These are phyloP conservation scores for Montipora capricornis DNA, from an alignment of 64 coral and sea anemone genomes.

Conservation along the genomic window DNA sequence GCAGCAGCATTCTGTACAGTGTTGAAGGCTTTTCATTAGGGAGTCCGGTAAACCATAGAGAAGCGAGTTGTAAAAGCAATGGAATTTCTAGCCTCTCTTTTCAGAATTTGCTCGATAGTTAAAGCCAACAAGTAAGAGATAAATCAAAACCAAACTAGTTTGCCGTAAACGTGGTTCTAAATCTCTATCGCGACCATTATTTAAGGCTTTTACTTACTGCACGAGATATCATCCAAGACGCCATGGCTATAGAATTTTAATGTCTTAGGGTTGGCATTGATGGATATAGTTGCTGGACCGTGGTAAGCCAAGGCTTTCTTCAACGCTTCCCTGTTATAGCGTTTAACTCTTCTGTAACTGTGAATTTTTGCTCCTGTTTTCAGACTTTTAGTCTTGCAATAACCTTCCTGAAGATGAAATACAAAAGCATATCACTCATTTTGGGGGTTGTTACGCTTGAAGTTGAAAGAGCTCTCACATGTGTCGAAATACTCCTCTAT, in stretches of 20 bases:
- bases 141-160: too few species aligned
- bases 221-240: conserved; percentile 76
- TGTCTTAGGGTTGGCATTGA: conserved; percentile 87
- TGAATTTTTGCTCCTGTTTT: conserved; percentile 82
- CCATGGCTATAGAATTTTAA: conserved; percentile 95
- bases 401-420: conserved; percentile 76
- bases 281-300: conserved; percentile 92
- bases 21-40: too few species aligned
- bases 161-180: too few species aligned
- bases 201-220: conserved; percentile 66
- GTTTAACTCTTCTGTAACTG: conserved; percentile 90
- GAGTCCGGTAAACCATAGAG: too few species aligned
- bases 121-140: too few species aligned
- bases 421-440: neutral
- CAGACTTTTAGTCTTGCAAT: conserved; percentile 82
- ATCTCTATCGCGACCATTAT: too few species aligned
- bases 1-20: too few species aligned
- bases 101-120: too few species aligned
- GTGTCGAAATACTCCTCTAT: too few species aligned
- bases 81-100: too few species aligned
- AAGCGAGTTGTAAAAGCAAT: too few species aligned
- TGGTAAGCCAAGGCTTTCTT: conserved; percentile 91
- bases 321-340: conserved; percentile 71
- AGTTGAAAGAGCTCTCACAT: neutral
- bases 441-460: neutral